Evolutionary conservation across 2,888 invertebrate species (phyloP).

Genomic region (Nephrotoma appendiculata): DNA sequence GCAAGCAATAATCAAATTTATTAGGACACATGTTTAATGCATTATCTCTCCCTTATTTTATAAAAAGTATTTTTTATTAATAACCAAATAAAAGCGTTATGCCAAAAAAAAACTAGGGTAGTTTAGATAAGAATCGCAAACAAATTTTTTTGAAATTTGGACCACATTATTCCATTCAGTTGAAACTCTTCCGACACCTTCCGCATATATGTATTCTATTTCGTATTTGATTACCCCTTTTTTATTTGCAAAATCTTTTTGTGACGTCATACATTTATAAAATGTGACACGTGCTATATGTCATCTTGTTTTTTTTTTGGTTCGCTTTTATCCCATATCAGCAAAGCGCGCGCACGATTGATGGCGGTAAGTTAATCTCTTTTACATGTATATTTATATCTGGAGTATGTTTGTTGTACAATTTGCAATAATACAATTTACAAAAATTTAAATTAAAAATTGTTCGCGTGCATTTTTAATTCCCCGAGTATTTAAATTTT

Average conservation of each 20-base stretch:
- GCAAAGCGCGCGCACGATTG: background rate
- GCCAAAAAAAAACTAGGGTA: background rate
- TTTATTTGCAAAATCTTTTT: background rate
- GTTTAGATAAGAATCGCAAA: background rate
- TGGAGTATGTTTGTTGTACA: background rate
- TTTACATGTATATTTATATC: background rate
- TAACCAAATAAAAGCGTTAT: background rate
- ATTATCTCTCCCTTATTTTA: background rate
- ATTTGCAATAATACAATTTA: background rate
- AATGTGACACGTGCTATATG: background rate
- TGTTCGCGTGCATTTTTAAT: background rate
- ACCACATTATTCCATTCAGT: background rate
- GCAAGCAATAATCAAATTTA: background rate
- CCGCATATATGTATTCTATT: background rate
- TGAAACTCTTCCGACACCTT: background rate
- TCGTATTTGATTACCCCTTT: background rate
- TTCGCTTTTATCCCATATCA: background rate
- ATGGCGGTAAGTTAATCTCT: background rate
- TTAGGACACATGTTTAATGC: background rate
- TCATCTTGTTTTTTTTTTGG: background rate
- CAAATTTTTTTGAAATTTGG: background rate
- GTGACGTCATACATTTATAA: background rate
- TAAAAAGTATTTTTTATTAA: background rate
- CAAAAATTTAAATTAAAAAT: background rate
- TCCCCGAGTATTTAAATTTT: background rate